phyloP scores from a whole-genome alignment of 2,797 vertebrate genomes.

The Sebastes paucispinis region DNA sequence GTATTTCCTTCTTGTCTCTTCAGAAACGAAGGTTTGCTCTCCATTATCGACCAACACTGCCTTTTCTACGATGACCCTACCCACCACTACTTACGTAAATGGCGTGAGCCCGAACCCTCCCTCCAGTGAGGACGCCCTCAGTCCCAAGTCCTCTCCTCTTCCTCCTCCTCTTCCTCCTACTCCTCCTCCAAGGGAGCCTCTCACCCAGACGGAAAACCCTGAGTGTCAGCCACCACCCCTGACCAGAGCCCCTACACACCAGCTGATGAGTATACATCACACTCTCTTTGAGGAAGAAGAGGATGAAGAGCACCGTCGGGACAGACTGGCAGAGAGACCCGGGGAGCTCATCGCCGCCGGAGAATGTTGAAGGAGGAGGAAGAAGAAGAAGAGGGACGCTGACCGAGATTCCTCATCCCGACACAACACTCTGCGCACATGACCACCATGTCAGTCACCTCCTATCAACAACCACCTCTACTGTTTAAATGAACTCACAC shows the following conservation, averaged over 20 bases:
- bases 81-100: conserved; percentile 80
- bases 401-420: conserved; percentile 3
- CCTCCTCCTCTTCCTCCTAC: conserved; percentile 38
- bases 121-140: conserved; percentile 78
- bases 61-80: conserved; percentile 78
- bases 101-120: conserved; percentile 79
- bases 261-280: conserved; percentile 82
- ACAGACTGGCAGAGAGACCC: conserved; percentile 77
- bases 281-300: conserved; percentile 83
- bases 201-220: conserved; percentile 59
- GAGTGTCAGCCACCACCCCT: conserved; percentile 68
- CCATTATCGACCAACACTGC: conserved; percentile 74
- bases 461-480: conserved; percentile 47
- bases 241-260: conserved; percentile 77
- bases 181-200: conserved; percentile 60
- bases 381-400: background rate
- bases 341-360: conserved; percentile 85
- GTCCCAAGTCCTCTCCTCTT: conserved; percentile 73
- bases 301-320: conserved; percentile 72
- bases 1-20: background rate
- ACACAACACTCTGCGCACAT: conserved; percentile 42
- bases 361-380: conserved; percentile 77
- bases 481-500: conserved; percentile 36
- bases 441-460: conserved; percentile 39
- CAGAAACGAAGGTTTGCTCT: conserved; percentile 81